These are phyloP conservation scores for Fregata magnificens DNA, from an alignment of 2,113 vertebrate genomes.

Conservation along the genomic window DNA sequence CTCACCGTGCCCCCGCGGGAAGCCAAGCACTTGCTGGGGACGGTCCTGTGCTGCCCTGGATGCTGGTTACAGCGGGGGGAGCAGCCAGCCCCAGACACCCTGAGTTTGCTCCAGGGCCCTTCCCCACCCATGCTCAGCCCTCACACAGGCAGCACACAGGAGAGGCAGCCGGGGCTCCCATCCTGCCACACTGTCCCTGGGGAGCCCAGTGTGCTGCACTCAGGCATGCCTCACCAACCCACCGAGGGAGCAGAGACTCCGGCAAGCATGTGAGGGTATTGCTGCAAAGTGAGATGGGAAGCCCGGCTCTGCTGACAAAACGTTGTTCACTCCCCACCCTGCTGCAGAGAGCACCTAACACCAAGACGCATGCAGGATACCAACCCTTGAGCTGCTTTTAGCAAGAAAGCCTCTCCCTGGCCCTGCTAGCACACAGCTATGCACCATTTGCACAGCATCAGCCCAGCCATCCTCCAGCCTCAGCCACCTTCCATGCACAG, in stretches of 20 bases:
- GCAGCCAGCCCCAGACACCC: neutral
- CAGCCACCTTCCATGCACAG: neutral
- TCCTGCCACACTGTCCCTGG: too few species aligned
- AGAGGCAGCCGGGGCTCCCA: neutral
- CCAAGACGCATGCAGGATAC: accelerated
- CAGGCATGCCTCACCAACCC: neutral
- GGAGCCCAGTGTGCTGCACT: accelerated
- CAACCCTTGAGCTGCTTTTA: too few species aligned
- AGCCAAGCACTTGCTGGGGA: neutral
- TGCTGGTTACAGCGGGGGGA: too few species aligned
- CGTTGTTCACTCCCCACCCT: too few species aligned
- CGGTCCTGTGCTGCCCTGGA: accelerated
- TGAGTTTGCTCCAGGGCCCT: accelerated
- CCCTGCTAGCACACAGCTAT: neutral
- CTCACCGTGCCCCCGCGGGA: accelerated
- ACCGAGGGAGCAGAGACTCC: neutral
- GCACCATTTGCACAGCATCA: accelerated
- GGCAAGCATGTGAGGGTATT: accelerated
- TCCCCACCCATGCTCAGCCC: neutral
- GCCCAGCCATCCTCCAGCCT: neutral
- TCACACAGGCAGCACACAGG: neutral
- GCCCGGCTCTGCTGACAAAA: neutral
- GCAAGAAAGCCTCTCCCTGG: too few species aligned
- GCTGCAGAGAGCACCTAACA: neutral
- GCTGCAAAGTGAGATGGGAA: accelerated